Evolutionary conservation across 1,140 invertebrate species (phyloP).

Genomic region (Drosophila navojoa): DNA sequence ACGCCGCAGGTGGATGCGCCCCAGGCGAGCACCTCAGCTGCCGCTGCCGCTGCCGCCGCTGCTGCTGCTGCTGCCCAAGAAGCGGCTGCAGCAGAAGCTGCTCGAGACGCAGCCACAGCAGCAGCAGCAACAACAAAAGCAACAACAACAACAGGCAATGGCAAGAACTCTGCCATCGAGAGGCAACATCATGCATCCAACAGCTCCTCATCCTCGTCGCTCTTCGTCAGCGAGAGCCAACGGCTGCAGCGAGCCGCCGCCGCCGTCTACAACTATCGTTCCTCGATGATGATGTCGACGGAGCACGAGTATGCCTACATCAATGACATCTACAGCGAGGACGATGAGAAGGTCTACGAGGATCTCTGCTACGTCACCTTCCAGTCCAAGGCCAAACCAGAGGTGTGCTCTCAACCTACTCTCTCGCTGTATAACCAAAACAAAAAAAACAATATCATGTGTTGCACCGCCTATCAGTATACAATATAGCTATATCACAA

Average conservation of each 20-base stretch:
- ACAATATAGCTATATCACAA: too few relatives aligned
- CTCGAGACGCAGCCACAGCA: not conserved
- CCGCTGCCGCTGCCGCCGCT: constrained; percentile 2
- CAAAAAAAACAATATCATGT: not conserved
- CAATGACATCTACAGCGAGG: constrained; percentile 80
- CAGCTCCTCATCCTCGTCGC: constrained; percentile 44
- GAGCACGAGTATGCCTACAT: constrained; percentile 78
- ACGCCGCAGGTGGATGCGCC: constrained; percentile 47
- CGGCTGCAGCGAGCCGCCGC: constrained; percentile 70
- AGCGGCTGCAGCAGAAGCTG: not conserved
- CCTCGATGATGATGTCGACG: constrained; percentile 54
- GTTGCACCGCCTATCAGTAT: not conserved
- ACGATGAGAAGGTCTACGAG: constrained; percentile 93
- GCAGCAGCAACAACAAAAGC: not conserved
- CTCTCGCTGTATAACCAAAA: constrained; percentile 1
- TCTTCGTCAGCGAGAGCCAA: constrained; percentile 67
- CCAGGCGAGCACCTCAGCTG: constrained; percentile 30
- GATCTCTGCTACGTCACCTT: constrained; percentile 94
- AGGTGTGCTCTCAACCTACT: constrained; percentile 84
- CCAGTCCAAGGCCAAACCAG: constrained; percentile 86
- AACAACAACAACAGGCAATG: not conserved
- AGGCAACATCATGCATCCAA: constrained; percentile 22
- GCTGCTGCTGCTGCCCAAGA: not conserved
- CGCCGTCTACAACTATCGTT: constrained; percentile 75
- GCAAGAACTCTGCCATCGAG: not conserved